Evolutionary conservation across 2,888 invertebrate genomes (phyloP).

Genomic region (Linnaemya vulpina): DNA sequence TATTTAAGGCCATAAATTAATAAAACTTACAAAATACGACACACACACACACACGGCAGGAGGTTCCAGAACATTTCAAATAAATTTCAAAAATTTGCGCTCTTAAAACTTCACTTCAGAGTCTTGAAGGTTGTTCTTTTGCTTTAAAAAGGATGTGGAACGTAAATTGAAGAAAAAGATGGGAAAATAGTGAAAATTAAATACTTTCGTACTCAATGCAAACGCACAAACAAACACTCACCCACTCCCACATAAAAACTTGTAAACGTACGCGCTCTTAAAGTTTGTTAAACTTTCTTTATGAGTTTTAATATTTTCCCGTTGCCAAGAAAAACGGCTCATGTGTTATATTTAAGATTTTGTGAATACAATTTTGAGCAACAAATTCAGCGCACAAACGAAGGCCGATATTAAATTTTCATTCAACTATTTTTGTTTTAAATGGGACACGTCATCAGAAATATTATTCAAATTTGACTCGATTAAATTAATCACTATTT

Average conservation of each 20-base stretch:
- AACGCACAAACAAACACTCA: neutral
- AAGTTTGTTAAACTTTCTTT: slow-evolving; percentile 46
- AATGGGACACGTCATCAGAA: too few species aligned
- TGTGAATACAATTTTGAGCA: neutral
- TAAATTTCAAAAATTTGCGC: too few species aligned
- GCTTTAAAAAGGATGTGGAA: neutral
- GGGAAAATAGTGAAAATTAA: neutral
- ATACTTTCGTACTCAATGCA: neutral
- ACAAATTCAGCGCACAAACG: neutral
- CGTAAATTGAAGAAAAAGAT: neutral
- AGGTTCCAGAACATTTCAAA: too few species aligned
- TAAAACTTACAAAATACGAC: too few species aligned
- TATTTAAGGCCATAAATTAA: too few species aligned
- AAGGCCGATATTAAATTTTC: too few species aligned
- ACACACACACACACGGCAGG: too few species aligned
- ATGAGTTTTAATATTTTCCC: slow-evolving; percentile 23
- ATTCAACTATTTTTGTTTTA: too few species aligned
- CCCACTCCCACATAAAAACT: neutral
- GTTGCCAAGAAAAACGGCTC: neutral
- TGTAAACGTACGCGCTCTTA: neutral
- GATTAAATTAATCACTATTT: too few species aligned
- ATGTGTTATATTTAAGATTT: neutral
- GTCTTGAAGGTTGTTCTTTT: neutral
- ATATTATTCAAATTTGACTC: too few species aligned
- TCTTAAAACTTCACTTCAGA: neutral